These are phyloP conservation scores for Bellardia bayeri DNA, from an alignment of 2,888 invertebrate genomes.

Conservation along the genomic window DNA sequence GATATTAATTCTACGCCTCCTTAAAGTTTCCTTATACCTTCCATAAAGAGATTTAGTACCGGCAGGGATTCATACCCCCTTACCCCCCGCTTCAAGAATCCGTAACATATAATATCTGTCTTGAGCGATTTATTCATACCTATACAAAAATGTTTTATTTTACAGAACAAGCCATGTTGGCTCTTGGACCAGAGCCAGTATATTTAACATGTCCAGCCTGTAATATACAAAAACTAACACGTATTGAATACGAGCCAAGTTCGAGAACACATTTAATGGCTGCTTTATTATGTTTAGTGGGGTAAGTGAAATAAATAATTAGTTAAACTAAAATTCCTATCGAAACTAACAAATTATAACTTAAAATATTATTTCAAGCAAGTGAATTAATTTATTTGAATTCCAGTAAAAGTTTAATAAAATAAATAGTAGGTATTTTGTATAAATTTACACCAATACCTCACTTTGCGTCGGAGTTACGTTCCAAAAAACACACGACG, in stretches of 20 bases:
- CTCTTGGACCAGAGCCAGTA: constrained; percentile 80
- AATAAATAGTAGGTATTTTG: not conserved
- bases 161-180: constrained; percentile 77
- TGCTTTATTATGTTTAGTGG: constrained; percentile 80
- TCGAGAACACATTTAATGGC: constrained; percentile 81
- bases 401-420: not conserved
- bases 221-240: constrained; percentile 80
- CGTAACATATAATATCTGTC: too few species aligned
- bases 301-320: constrained; percentile 77
- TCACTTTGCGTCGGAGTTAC: too few species aligned
- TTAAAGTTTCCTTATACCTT: too few species aligned
- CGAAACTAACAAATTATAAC: not conserved
- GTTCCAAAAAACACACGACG: too few species aligned
- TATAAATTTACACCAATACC: not conserved
- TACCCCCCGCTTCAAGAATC: too few species aligned
- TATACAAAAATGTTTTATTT: constrained; percentile 9
- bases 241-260: constrained; percentile 81
- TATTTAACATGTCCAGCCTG: constrained; percentile 81
- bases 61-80: too few species aligned
- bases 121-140: too few species aligned
- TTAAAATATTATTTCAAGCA: too few species aligned
- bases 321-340: not conserved
- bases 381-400: too few species aligned
- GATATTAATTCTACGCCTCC: too few species aligned
- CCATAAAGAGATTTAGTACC: too few species aligned